phyloP scores from a whole-genome alignment of 2,888 invertebrate genomes.

The Chouioia cunea region DNA sequence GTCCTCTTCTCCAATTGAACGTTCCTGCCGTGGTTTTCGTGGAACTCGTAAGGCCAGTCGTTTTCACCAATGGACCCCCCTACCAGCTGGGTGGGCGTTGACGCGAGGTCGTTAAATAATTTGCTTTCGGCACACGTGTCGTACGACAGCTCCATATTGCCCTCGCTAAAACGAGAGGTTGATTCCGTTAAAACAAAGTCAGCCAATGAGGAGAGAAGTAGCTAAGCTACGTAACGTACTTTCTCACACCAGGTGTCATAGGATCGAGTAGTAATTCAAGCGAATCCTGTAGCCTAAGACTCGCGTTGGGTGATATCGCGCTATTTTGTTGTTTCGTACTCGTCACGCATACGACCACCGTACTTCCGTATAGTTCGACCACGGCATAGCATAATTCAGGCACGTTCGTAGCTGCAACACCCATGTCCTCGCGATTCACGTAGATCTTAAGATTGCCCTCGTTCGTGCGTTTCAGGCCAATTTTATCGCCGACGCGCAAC shows the following conservation, averaged over 20 bases:
- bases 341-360: conserved; percentile 82
- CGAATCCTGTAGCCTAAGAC: conserved; percentile 73
- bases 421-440: conserved; percentile 86
- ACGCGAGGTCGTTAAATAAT: conserved; percentile 58
- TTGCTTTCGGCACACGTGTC: conserved; percentile 63
- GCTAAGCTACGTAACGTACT: conserved; percentile 53
- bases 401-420: conserved; percentile 80
- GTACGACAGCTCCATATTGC: conserved; percentile 64
- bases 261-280: conserved; percentile 74
- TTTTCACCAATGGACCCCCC: conserved; percentile 55
- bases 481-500: conserved; percentile 83
- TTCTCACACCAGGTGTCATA: conserved; percentile 65
- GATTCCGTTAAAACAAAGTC: no score
- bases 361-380: conserved; percentile 85
- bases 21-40: conserved; percentile 87
- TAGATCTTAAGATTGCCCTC: conserved; percentile 81
- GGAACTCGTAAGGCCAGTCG: conserved; percentile 76
- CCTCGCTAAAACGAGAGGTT: conserved; percentile 62
- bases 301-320: conserved; percentile 69
- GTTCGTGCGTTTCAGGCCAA: conserved; percentile 80
- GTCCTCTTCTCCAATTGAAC: conserved; percentile 78
- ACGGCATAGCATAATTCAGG: conserved; percentile 88
- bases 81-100: conserved; percentile 63
- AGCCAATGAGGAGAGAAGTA: conserved; percentile 23
- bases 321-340: conserved; percentile 73